Evolutionary conservation across 2,797 vertebrate genomes (phyloP), one percentile per base, ranked within the genome.

Genomic region (Dermochelys coriacea): DNA sequence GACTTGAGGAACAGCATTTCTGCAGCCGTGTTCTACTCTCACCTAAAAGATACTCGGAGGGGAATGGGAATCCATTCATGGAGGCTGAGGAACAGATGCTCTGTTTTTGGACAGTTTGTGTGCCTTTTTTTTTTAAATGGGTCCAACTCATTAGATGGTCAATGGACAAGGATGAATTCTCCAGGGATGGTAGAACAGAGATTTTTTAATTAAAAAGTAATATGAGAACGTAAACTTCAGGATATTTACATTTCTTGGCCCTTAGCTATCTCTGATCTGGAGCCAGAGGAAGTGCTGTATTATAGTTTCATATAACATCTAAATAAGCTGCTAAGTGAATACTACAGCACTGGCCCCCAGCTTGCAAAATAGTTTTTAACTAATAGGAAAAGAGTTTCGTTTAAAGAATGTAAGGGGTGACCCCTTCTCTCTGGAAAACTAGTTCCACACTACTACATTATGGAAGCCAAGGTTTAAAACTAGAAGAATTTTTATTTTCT

Each of bases 181-280:
- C 83, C 18, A 80, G 14, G 64, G 80, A 85, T 81, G 61, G 51
- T 0, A 54, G 10, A 92, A 61, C 85, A 95, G 49, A 95, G 91
- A n/a, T 89, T n/a, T 82, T 95, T 95, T 94, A 91, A 87, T 93
- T 55, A 90, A 85, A 78, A 83, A 88, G 45, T 45, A 84, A 49
- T 31, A 52, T 74, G 77, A 91, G 41, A 47, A 9, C 74, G 8
- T 45, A 71, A 75, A 64, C 10, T 86, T 51, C 4, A 51, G 68
- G 9, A 2, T 93, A 71, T 54, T 47, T 80, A 37, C 84, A 31
- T 61, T 90, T 89, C 29, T 71, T 77, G 50, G 80, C 75, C 92
- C 90, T 85, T 41, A 50, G 12, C 14, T 52, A 41, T 49, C 51
- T 92, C 68, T 71, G 27, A 71, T 86, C 91, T 93, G 45, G 80